Evolutionary conservation across 2,888 invertebrate genomes (phyloP), one percentile per base, ranked within the genome.

Genomic region (Oligia fasciuncula): DNA sequence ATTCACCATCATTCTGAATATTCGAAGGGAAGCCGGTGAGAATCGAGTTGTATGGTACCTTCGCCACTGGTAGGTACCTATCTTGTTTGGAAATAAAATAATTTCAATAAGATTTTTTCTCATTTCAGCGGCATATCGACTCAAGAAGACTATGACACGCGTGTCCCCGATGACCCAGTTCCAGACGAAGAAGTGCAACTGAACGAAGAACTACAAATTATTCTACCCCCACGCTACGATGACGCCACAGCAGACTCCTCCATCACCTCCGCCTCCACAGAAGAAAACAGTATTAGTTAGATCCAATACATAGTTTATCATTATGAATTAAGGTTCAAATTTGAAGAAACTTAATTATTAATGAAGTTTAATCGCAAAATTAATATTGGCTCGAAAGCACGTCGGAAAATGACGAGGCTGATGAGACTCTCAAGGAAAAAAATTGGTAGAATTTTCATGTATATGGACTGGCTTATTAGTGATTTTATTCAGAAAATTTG

Each of bases 151-250:
- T 93, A 90, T 78, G 95, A 95, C 85, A 89, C 86, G 0, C 87
- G 86, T 62, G 92, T 95, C 2, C 89, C 93, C 1, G 95, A 93
- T n/a, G 95, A 94, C 51, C 79, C 90, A 0, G 86, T 93, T 8
- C 94, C 93, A 0, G 96, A 96, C 82, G 96, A 96, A 82, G 96
- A 96, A 84, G 93, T 95, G 1, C 95, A 93, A 78, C 89, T 95
- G 6, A 92, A 93, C 77, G 96, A 96, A 73, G 96, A 97, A 84
- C 90, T 97, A 46, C 96, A 96, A 81, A 96, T 96, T 43, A 95
- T 97, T 19, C 91, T 97, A 4, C 96, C 96, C 0, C 96, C 96
- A 8, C 91, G 95, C 51, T 94, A 94, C 85, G 96, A 96, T 83
- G 96, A 96, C 90, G 91, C 94, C 85, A 92, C 91, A 2, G 90